A percentile compares a stretch with the other conserved stretches of the same genome.
These are phyloP conservation scores for Poeciliopsis turrubarensis DNA, from an alignment of 2,113 vertebrate species.

Conservation along the genomic window DNA sequence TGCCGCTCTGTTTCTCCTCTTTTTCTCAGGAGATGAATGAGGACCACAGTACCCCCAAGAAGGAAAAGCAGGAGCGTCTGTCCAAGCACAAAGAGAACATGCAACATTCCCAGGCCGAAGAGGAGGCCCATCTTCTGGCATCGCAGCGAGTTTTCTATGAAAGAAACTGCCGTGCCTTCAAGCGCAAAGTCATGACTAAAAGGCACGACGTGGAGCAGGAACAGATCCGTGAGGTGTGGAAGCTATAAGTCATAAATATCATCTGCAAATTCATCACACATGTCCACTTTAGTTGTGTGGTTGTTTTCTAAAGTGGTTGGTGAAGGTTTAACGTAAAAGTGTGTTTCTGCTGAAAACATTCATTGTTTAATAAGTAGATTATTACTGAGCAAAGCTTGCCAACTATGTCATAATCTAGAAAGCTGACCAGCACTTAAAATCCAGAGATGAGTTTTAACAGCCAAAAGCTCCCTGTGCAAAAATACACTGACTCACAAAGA, in stretches of 20 bases:
- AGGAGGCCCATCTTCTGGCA: slow-evolving; percentile 94
- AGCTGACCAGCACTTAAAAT: slow-evolving; percentile 50
- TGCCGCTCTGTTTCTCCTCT: neutral
- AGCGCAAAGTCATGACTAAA: slow-evolving; percentile 92
- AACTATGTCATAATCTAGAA: slow-evolving; percentile 72
- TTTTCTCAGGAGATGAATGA: slow-evolving; percentile 93
- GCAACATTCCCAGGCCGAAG: slow-evolving; percentile 98
- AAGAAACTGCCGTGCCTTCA: slow-evolving; percentile 94
- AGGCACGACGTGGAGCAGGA: slow-evolving; percentile 96
- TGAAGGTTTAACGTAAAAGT: slow-evolving; percentile 7
- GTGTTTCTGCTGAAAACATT: slow-evolving; percentile 20
- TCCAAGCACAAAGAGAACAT: slow-evolving; percentile 99
- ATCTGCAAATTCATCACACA: neutral
- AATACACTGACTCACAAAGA: slow-evolving; percentile 8
- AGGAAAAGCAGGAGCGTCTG: slow-evolving; percentile 97
- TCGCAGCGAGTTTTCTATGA: slow-evolving; percentile 97
- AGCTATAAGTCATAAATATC: neutral
- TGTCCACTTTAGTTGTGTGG: neutral
- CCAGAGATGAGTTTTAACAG: slow-evolving; percentile 15
- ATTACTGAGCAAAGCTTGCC: slow-evolving; percentile 53
- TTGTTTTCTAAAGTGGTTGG: neutral
- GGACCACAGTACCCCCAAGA: slow-evolving; percentile 98
- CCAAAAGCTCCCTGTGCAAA: slow-evolving; percentile 27
- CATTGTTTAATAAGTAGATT: slow-evolving; percentile 70
- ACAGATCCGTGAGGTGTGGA: slow-evolving; percentile 92